Evolutionary conservation across 2,797 vertebrate genomes (phyloP).

Genomic region (Ataeniobius toweri): DNA sequence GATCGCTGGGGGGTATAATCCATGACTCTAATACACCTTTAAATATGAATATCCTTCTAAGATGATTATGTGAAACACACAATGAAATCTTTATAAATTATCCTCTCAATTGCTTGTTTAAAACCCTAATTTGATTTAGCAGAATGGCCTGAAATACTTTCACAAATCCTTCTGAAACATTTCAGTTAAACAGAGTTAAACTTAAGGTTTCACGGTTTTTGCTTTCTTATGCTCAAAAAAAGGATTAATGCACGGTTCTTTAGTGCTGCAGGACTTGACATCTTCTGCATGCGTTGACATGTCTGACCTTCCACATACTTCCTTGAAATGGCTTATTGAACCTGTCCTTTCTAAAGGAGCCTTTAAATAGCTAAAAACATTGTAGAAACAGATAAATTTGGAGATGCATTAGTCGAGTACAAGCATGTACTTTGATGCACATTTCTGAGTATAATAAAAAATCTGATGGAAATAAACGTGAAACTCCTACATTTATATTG

Average conservation of each 20-base stretch:
- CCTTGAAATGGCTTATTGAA: background rate
- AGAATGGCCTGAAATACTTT: background rate
- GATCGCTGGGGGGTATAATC: background rate
- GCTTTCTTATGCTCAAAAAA: background rate
- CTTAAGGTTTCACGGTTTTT: background rate
- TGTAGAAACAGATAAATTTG: background rate
- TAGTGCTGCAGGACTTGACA: background rate
- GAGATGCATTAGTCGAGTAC: background rate
- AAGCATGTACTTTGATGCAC: background rate
- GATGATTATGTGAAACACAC: background rate
- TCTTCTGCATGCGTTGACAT: background rate
- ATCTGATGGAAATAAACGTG: background rate
- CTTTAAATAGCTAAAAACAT: background rate
- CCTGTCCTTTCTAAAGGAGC: background rate
- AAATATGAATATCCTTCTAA: background rate
- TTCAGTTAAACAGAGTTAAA: background rate
- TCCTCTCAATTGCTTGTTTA: background rate
- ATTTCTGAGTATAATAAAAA: background rate
- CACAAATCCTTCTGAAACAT: background rate
- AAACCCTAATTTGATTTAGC: background rate
- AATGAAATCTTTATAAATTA: too few relatives aligned
- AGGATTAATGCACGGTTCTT: background rate
- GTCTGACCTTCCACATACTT: background rate
- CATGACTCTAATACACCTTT: background rate
- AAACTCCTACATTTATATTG: background rate